Base-by-base conservation (phyloP, 2,113 vertebrate species). In the Grantiella picta region DNA sequence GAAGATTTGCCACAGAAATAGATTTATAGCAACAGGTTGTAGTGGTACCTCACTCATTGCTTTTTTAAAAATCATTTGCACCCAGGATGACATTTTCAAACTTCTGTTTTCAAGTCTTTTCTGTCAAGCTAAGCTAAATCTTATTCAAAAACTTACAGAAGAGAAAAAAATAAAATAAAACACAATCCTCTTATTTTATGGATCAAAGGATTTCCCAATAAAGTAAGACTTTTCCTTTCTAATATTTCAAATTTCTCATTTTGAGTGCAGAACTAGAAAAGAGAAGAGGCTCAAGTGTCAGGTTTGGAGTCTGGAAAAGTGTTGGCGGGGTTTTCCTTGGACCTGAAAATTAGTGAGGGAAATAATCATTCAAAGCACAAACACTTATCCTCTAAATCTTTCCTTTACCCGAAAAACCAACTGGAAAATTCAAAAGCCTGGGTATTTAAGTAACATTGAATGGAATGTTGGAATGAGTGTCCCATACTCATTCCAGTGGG, bases 131-230 rank as follows among this genome's bases (percentile, higher is more conserved):
- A 86, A 96, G 86, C 44, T 40, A 54, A 69, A 71, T 49, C 18
- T 65, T 94, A 94, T 87, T 82, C 38, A 47, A 96, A 96, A 97
- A 66, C 44, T 84, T 82, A 79, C 3, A 63, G 50, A 87, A 85
- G 76, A 89, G 28, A 6, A n/a, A 64, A 38, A 63, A 59, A 49
- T 14, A 29, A 28, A 66, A 22, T 22, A 22, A 44, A 40, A 19
- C 2, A 11, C 19, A 73, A 70, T 40, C 23, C 19, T 71, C 65
- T 95, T 86, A 82, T 94, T 97, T 97, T 96, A 97, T 91, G 96
- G 96, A 97, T 98, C 95, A 97, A 93, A 97, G 95, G 38, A 90
- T 97, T 97, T 96, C 84, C 64, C 69, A 89, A 20, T 68, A 94
- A 35, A 97, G 92, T 77, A 92, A 95, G 87, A 60, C 71, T 94